Conservation (phyloP, 2,888 invertebrate genomes). For the Microplitis deprimator region DNA sequence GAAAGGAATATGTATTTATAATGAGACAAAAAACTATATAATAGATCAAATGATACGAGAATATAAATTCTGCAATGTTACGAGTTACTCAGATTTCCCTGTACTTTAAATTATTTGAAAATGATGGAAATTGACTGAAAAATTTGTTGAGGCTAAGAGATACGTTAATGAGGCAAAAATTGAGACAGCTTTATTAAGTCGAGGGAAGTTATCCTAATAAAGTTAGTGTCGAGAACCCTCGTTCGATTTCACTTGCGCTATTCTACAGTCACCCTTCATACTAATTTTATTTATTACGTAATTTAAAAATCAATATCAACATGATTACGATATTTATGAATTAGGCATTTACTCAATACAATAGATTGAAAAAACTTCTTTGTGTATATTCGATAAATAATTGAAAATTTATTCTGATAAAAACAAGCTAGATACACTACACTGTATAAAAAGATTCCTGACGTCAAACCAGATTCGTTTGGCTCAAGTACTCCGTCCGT, state of each 20-base stretch:
- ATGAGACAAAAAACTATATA: no score
- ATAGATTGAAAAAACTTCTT: no score
- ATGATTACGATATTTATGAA: constrained; percentile 54
- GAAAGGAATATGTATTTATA: no score
- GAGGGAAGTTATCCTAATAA: constrained; percentile 67
- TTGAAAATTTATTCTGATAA: no score
- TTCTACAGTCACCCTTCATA: constrained; percentile 60
- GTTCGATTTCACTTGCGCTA: constrained; percentile 32
- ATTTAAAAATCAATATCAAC: constrained; percentile 68
- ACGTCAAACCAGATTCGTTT: no score
- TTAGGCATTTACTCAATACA: background rate
- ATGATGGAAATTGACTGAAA: constrained; percentile 59
- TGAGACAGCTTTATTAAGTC: constrained; percentile 70
- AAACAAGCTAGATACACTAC: no score
- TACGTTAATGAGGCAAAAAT: constrained; percentile 68
- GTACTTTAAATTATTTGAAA: constrained; percentile 14
- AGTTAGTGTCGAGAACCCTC: constrained; percentile 58
- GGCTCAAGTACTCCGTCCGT: no score
- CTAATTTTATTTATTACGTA: constrained; percentile 71
- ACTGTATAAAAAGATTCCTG: no score
- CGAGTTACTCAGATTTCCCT: background rate
- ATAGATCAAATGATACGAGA: no score
- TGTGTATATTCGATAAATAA: no score
- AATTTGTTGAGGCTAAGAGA: constrained; percentile 56
- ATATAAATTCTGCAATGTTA: no score